A percentile compares a stretch with the other conserved stretches of the same genome.
Evolutionary conservation across 2,797 vertebrate genomes (phyloP).

Genomic region (Coregonus sp.): DNA sequence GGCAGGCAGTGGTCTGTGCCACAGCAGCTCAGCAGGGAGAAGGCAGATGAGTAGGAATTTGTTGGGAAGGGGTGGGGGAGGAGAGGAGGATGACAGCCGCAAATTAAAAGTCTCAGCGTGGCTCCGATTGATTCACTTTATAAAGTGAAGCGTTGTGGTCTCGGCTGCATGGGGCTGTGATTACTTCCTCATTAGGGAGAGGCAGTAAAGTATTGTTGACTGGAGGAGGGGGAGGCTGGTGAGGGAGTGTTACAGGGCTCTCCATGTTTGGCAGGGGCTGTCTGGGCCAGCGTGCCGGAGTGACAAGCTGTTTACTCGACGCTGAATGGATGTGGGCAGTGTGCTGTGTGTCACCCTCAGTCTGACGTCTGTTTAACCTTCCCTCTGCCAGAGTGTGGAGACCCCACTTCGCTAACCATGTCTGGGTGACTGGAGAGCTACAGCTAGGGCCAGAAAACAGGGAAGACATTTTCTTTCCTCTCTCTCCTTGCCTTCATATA

Average conservation of each 20-base stretch:
- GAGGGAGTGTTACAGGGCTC: slow-evolving; percentile 8
- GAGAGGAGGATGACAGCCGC: slow-evolving; percentile 50
- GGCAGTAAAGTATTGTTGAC: slow-evolving; percentile 39
- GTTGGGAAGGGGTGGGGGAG: slow-evolving; percentile 47
- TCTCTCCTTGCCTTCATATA: neutral
- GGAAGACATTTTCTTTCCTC: neutral
- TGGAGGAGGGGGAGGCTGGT: neutral
- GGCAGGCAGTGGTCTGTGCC: slow-evolving; percentile 18
- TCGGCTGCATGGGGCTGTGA: slow-evolving; percentile 12
- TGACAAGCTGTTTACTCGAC: slow-evolving; percentile 73
- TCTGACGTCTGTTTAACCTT: slow-evolving; percentile 67
- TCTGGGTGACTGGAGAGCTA: slow-evolving; percentile 9
- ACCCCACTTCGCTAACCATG: slow-evolving; percentile 26
- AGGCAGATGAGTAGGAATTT: slow-evolving; percentile 8
- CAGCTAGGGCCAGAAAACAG: neutral
- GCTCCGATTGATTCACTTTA: slow-evolving; percentile 56
- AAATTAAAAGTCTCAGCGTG: slow-evolving; percentile 50
- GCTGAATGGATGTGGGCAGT: slow-evolving; percentile 68
- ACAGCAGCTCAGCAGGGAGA: too few species aligned
- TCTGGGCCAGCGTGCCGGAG: slow-evolving; percentile 63
- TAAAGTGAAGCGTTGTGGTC: slow-evolving; percentile 26
- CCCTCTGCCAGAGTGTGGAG: slow-evolving; percentile 3
- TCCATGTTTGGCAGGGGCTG: slow-evolving; percentile 75
- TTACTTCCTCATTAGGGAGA: slow-evolving; percentile 7
- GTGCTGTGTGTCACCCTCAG: slow-evolving; percentile 59